phyloP scores from a whole-genome alignment of 2,113 vertebrate species.

The Spea bombifrons region DNA sequence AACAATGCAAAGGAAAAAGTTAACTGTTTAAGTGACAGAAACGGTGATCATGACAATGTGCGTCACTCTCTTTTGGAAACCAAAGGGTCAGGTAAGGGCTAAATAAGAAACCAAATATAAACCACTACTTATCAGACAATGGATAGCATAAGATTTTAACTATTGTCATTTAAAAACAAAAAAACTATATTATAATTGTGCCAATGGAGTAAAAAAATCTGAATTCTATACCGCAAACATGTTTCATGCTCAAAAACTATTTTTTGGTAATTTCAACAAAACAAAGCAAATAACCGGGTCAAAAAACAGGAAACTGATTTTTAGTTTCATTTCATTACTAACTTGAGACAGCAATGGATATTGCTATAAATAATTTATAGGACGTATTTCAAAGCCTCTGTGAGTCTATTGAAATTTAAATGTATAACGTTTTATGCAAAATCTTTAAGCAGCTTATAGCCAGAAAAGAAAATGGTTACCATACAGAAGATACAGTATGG shows the following conservation, averaged over 20 bases:
- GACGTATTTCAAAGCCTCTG: slow-evolving; percentile 11
- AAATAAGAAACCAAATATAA: too few relatives aligned
- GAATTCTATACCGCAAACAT: too few relatives aligned
- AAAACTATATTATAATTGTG: too few relatives aligned
- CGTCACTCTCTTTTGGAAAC: too few relatives aligned
- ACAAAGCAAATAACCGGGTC: not conserved
- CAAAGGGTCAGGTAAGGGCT: too few relatives aligned
- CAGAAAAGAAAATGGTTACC: not conserved
- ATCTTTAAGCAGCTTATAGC: not conserved
- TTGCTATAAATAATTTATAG: slow-evolving; percentile 37
- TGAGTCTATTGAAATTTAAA: slow-evolving; percentile 21
- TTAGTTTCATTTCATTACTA: slow-evolving; percentile 15
- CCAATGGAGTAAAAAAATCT: too few relatives aligned
- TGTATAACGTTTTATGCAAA: slow-evolving; percentile 11
- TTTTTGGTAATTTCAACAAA: not conserved
- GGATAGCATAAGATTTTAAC: too few relatives aligned
- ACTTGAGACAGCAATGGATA: not conserved
- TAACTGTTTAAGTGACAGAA: too few relatives aligned
- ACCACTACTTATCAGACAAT: too few relatives aligned
- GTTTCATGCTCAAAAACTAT: not conserved
- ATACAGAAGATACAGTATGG: not conserved
- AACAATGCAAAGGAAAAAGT: too few relatives aligned
- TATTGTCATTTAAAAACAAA: too few relatives aligned
- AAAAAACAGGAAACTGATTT: not conserved
- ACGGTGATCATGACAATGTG: too few relatives aligned